Evolutionary conservation across 2,113 vertebrate species (phyloP).

Genomic region (Polypterus bichir): DNA sequence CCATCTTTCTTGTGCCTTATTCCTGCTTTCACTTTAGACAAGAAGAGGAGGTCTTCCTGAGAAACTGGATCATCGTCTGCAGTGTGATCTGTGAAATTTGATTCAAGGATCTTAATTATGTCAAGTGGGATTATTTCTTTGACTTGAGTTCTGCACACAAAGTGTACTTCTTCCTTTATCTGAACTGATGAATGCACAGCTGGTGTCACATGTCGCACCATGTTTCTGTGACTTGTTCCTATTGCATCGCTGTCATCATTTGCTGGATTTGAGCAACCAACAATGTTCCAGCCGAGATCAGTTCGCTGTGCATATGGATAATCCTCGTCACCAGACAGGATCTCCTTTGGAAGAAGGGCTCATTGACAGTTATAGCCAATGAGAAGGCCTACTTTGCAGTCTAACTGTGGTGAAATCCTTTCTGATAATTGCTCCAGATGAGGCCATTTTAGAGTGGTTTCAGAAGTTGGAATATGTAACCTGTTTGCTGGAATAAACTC

Average conservation of each 20-base stretch:
- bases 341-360: constrained; percentile 13
- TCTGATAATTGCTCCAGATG: constrained; percentile 9
- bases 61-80: no score
- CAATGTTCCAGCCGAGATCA: constrained; percentile 15
- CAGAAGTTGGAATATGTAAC: constrained; percentile 7
- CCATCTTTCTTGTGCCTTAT: no score
- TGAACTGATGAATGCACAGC: no score
- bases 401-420: neutral
- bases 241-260: constrained; percentile 5
- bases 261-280: constrained; percentile 5
- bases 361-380: constrained; percentile 11
- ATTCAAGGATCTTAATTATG: no score
- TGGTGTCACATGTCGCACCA: neutral
- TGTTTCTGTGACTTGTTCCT: constrained; percentile 7
- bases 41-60: no score
- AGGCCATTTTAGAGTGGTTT: constrained; percentile 15
- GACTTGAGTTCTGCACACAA: no score
- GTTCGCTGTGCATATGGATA: constrained; percentile 13
- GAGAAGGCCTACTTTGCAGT: constrained; percentile 15
- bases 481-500: constrained; percentile 13
- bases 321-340: constrained; percentile 7
- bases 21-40: no score
- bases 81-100: no score
- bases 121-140: no score
- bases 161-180: no score